Conservation (phyloP, 2,888 invertebrate genomes). For the Eupithecia inturbata region DNA sequence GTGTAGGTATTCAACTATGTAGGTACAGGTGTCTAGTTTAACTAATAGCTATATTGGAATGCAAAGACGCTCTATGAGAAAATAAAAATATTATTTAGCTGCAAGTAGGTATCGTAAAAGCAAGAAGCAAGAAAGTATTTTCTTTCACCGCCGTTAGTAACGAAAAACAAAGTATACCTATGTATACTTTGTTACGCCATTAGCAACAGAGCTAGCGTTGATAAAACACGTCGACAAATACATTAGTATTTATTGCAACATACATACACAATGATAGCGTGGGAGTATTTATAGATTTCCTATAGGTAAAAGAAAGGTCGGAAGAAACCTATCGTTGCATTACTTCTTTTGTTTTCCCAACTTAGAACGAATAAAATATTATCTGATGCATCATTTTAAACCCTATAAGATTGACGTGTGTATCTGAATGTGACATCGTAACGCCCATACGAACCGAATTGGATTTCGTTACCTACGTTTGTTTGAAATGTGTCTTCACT, state of each 20-base stretch:
- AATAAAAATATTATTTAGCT: background rate
- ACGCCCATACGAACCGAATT: no score
- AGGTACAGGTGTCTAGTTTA: background rate
- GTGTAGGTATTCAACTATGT: background rate
- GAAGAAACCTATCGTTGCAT: background rate
- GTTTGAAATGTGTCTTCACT: no score
- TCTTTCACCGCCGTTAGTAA: background rate
- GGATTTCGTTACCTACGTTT: no score
- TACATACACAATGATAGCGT: slow-evolving; percentile 20
- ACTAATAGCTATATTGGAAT: background rate
- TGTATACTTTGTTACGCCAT: slow-evolving; percentile 2
- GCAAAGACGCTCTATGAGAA: no score
- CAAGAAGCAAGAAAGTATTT: background rate
- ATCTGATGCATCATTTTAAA: background rate
- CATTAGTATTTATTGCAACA: slow-evolving; percentile 16
- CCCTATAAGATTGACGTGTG: no score
- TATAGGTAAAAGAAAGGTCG: background rate
- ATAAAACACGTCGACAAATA: slow-evolving; percentile 24
- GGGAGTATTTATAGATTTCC: slow-evolving; percentile 10
- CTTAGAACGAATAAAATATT: background rate
- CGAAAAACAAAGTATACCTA: background rate
- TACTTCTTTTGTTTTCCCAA: background rate
- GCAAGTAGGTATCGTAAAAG: background rate
- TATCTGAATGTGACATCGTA: no score
- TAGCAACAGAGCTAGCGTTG: slow-evolving; percentile 12